Evolutionary conservation across 2,113 vertebrate species (phyloP), one percentile per base, ranked within the genome.

Genomic region (Boleophthalmus pectinirostris): DNA sequence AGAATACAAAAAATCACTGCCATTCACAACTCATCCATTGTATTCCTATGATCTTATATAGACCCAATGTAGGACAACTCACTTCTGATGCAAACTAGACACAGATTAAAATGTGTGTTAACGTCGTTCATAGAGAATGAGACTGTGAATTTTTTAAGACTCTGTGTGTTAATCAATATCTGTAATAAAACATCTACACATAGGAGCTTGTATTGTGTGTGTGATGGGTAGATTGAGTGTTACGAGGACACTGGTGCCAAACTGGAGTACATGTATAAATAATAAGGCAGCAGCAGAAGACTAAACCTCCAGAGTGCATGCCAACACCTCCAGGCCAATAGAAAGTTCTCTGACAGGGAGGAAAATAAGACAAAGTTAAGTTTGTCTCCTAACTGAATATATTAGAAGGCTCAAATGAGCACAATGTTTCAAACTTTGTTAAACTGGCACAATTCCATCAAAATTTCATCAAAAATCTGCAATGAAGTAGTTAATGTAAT

Each of bases 21-120:
- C 69, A 72, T 80, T 87, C 86, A 68, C 18, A 80, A 77, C 76
- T 77, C 69, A 79, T 79, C 53, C 72, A 84, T 87, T 66, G 66
- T 74, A 87, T 83, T 82, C 73, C 51, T 85, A 23, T 85, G 74
- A 88, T 86, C 82, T 85, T 81, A 80, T 82, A 79, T 51, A 68
- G 13, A 81, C 29, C 70, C 69, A 79, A 89, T 79, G 77, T 81
- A 72, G 77, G 76, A 70, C 15, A 38, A 74, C 66, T 84, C 51
- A 45, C 33, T 82, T 68, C 69, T 63, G 72, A 53, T 82, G 74
- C 29, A 83, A 83, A 79, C 24, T 77, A 75, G 77, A 78, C 51
- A n/a, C 71, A 58, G 78, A 86, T 74, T 74, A 77, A 80, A 86
- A 51, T 71, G 73, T 60, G 46, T 68, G 70, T 64, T 66, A 71